Conservation (phyloP, 2,113 vertebrate species). For the Ornithorhynchus anatinus region DNA sequence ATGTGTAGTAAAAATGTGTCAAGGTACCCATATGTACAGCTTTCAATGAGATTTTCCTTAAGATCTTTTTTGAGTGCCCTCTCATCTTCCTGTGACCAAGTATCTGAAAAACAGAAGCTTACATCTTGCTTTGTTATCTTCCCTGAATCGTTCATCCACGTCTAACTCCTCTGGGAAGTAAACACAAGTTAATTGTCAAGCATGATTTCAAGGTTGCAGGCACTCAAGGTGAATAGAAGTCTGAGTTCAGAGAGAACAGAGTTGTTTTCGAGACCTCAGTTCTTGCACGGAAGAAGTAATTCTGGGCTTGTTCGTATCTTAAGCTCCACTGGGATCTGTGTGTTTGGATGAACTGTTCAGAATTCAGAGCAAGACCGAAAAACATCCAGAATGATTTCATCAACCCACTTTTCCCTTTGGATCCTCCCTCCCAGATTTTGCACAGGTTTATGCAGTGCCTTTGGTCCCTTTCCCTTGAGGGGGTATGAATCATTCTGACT, state of each 20-base stretch:
- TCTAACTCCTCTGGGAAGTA: background rate
- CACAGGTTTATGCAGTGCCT: too few relatives aligned
- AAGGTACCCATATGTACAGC: too few relatives aligned
- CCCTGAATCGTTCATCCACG: too few relatives aligned
- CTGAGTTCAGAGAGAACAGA: background rate
- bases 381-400: background rate
- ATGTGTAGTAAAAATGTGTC: too few relatives aligned
- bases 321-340: background rate
- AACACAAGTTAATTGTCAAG: background rate
- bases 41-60: background rate
- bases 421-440: too few relatives aligned
- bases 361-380: conserved; percentile 3
- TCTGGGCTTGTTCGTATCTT: background rate
- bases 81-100: background rate
- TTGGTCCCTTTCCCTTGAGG: too few relatives aligned
- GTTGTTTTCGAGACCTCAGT: background rate
- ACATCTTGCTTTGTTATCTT: background rate
- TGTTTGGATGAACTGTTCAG: background rate
- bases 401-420: too few relatives aligned
- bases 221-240: background rate
- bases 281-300: background rate
- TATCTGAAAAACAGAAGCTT: background rate
- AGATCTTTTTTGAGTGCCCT: background rate
- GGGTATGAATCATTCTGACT: too few relatives aligned
- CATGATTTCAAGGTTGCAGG: conserved; percentile 1